Base-by-base conservation (phyloP, 2,113 vertebrate species). In the Lates calcarifer region DNA sequence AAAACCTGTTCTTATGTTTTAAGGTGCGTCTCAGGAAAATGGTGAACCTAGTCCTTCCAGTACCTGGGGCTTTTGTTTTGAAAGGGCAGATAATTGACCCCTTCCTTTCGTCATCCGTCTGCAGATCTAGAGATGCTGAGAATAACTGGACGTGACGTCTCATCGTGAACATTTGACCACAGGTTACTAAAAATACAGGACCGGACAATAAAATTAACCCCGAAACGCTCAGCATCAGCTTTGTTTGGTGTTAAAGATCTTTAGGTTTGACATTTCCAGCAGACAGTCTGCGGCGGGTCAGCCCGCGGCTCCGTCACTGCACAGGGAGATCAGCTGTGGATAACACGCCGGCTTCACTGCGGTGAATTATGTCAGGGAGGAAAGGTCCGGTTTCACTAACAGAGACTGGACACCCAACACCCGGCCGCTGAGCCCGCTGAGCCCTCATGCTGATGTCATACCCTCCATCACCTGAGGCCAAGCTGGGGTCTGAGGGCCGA, bases 301-400 rank as follows among this genome's bases (percentile, higher is more conserved):
- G n/a, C n/a, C n/a, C n/a, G n/a, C n/a, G n/a, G n/a, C 2, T 45
- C 56, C 0, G 56, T 20, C 43, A 10, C 14, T 9, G n/a, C 41
- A 47, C 45, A 47, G 39, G 33, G 57, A 55, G 76, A 55, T 70
- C 66, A 70, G 58, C 61, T 35, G 60, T 10, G 35, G 35, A 37
- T 10, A 37, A 7, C 10, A 9, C 6, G 10, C 6, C 3, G 12
- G 73, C 49, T 56, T 56, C 28, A 56, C 43, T 15, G 37, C 35
- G 9, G 61, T 37, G 33, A 37, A n/a, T 53, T 24, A 53, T 24
- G 60, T 3, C 39, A 9, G 4, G 17, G 45, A 49, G 45, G 47
- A 55, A 29, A 18, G 62, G 53, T 79, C 77, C 3, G 24, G 60
- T 72, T 79, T 79, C 77, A 79, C 37, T 31, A 11, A 29, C 49